A percentile compares a stretch with the other conserved stretches of the same genome.
phyloP scores from a whole-genome alignment of 2,113 vertebrate genomes.

The Nycticebus coucang region DNA sequence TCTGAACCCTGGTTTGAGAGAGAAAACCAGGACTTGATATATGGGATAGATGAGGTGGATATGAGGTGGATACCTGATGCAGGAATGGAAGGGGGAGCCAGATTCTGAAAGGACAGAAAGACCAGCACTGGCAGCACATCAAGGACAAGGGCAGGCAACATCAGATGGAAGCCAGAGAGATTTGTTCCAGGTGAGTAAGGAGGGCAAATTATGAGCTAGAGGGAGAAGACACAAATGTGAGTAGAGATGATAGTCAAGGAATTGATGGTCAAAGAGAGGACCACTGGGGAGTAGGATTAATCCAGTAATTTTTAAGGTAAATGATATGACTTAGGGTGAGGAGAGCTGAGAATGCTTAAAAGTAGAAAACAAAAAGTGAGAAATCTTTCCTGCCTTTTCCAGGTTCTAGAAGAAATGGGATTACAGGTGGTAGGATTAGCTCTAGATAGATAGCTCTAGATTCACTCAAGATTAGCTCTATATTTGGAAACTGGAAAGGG shows the following conservation, averaged over 20 bases:
- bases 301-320: background rate
- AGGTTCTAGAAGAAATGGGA: background rate
- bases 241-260: background rate
- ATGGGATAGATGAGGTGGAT: background rate
- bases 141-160: background rate
- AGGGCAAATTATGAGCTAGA: background rate
- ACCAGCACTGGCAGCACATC: background rate
- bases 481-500: background rate
- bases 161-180: background rate
- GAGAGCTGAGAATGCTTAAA: background rate
- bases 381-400: background rate
- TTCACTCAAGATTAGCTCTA: no score
- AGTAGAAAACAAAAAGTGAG: background rate
- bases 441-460: background rate
- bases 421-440: background rate
- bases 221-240: background rate
- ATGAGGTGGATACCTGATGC: background rate
- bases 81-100: background rate
- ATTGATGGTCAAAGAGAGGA: background rate
- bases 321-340: background rate
- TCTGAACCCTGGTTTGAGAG: background rate
- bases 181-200: background rate
- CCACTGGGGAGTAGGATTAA: background rate
- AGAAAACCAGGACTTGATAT: background rate
- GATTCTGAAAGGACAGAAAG: background rate